Base-by-base conservation (phyloP, 2,113 vertebrate species). In the Catharus bicknelli region DNA sequence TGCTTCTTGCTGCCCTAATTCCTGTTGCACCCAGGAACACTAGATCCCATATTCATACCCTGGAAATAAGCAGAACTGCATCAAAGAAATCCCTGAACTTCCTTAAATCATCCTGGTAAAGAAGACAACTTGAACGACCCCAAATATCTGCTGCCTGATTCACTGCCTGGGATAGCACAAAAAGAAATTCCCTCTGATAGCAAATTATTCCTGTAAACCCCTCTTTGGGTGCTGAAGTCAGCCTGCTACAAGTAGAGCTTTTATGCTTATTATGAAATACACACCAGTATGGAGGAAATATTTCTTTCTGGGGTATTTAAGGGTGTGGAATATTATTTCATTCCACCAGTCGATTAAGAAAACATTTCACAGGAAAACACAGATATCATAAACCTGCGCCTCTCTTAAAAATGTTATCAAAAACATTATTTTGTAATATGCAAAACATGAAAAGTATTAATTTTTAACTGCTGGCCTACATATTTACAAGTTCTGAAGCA, bases 11-110 rank as follows among this genome's bases (percentile, higher is more conserved):
- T 6, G 34, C 22, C 2, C 43, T 9, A 13, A 68, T 30, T 57
- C 26, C 74, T 17, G 7, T 6, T 19, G 15, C 48, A 22, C 9
- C 29, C 50, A 51, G 30, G 15, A 74, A 53, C 32, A 23, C 30
- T 1, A 48, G 9, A 16, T 11, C 42, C 42, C 5, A 3, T 0
- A 22, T 7, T 45, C 36, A 30, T 2, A 30, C 27, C 18, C n/a
- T 62, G 76, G 10, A 58, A 69, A 78, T 5, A 34, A 66, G 61
- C 43, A 26, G 43, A 68, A 58, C 11, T 11, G 26, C 72, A 59
- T 7, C 59, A 63, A 73, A 83, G 34, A 53, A 47, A 36, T 23
- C 20, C 23, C 20, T 2, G 2, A 40, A 40, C 27, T 53, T 34
- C n/a, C 16, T 2, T 13, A 42, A 72, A 34, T 14, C n/a, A n/a